Conservation (phyloP, 2,888 invertebrate genomes). For the Neoaliturus tenellus region DNA sequence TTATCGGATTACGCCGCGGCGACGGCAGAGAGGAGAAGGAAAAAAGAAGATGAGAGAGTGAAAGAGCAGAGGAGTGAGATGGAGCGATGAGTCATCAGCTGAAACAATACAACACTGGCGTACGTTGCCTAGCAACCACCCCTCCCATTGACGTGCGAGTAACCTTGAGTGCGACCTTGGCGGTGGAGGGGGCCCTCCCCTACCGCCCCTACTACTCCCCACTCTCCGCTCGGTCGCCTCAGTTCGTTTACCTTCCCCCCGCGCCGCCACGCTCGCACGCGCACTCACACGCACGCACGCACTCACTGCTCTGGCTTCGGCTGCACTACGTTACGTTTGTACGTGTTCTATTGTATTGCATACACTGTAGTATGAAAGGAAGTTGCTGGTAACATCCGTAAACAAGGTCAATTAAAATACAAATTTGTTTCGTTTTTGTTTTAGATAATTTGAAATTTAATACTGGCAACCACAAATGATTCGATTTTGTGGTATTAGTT, state of each 20-base stretch:
- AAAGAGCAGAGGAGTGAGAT: background rate
- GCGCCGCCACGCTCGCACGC: background rate
- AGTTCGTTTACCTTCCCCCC: conserved; percentile 37
- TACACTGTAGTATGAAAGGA: no score
- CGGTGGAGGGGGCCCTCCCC: conserved; percentile 7
- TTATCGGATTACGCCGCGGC: conserved; percentile 31
- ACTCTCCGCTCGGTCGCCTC: conserved; percentile 3
- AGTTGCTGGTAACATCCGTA: no score
- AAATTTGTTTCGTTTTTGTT: no score
- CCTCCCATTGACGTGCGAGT: conserved; percentile 38
- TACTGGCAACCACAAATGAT: no score
- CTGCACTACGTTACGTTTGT: background rate
- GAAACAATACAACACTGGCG: conserved; percentile 37
- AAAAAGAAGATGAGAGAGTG: background rate
- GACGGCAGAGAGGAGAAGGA: background rate
- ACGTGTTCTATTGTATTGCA: no score
- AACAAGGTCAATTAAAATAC: no score
- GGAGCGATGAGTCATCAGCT: conserved; percentile 21
- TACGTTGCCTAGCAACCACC: conserved; percentile 38
- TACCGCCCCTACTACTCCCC: background rate
- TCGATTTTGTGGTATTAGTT: no score
- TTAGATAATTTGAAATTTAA: no score
- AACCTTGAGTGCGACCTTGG: conserved; percentile 33
- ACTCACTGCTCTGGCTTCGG: background rate
- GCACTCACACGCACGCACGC: background rate